Evolutionary conservation across 2,113 vertebrate species (phyloP), one percentile per base, ranked within the genome.

Genomic region (Dicerorhinus sumatrensis): DNA sequence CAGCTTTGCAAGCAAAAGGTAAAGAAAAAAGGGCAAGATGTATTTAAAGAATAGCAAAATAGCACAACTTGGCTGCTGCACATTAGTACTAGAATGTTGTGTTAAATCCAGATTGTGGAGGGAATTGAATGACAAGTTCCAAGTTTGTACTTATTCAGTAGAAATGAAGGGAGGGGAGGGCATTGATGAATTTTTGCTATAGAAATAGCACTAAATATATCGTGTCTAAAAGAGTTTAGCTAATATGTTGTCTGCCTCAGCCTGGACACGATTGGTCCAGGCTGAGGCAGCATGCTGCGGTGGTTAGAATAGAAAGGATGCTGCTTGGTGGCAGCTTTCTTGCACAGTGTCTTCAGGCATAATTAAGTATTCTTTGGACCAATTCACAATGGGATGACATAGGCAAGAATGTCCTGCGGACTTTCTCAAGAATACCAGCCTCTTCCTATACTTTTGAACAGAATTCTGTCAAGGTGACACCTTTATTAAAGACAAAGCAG

Each of bases 351-450:
- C 70, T 87, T 95, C 82, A 89, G 23, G 27, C 86, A 69, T 79
- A 95, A 79, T 93, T 96, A 84, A 94, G 25, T 73, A 83, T 65
- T 89, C 87, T 93, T 86, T 96, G 86, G 51, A 93, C 75, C 69
- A 94, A 13, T 70, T 81, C 83, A 91, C 75, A 86, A 31, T 76
- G 51, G 29, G 17, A 39, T 58, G 67, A 92, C 29, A 72, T 16
- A 89, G 77, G 25, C 67, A 85, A 79, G 54, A 54, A 60, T 93
- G 42, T 93, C 16, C 16, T 63, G 31, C 21, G 17, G 46, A 94
- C 39, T 80, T 89, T 89, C 29, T 93, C 36, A 77, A 69, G 46
- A 76, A 82, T 58, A 46, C 18, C 21, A 54, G 1, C 39, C 27
- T 89, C 58, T 86, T 83, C 36, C 21, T 72, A 31, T 56, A 70